Percentiles rank a stretch among this genome's conserved stretches.
These are phyloP conservation scores for Drosophila monieri DNA, from an alignment of 2,888 invertebrate genomes.

Conservation along the genomic window DNA sequence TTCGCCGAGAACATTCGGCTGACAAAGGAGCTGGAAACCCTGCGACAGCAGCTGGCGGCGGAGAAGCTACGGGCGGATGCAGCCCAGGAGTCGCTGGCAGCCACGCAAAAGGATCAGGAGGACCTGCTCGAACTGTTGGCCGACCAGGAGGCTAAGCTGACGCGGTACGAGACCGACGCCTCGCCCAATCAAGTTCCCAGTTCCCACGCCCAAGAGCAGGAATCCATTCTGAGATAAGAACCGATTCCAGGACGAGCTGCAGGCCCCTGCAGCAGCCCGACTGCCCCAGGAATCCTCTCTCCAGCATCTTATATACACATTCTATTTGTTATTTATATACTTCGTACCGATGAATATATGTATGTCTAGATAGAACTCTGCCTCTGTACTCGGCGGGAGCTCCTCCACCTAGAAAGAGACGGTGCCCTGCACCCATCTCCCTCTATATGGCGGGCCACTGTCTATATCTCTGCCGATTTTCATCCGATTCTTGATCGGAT, in stretches of 20 bases:
- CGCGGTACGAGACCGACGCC: slow-evolving; percentile 85
- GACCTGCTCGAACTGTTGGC: slow-evolving; percentile 94
- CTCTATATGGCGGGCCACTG: neutral
- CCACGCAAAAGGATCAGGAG: slow-evolving; percentile 94
- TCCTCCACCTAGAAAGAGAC: slow-evolving; percentile 1
- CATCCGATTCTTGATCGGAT: no score
- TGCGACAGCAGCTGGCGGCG: slow-evolving; percentile 70
- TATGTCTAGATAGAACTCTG: slow-evolving; percentile 13
- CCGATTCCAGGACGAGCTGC: neutral
- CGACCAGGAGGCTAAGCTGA: slow-evolving; percentile 92
- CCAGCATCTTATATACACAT: slow-evolving; percentile 40
- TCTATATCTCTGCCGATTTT: neutral
- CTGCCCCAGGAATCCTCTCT: slow-evolving; percentile 18
- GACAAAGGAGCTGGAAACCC: slow-evolving; percentile 75
- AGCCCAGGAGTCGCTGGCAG: slow-evolving; percentile 85
- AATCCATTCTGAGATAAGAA: slow-evolving; percentile 23
- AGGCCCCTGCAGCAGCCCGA: slow-evolving; percentile 12
- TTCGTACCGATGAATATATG: slow-evolving; percentile 26
- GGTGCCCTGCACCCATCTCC: neutral
- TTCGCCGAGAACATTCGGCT: slow-evolving; percentile 83
- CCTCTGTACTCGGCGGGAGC: slow-evolving; percentile 10
- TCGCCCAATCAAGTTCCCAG: slow-evolving; percentile 1
- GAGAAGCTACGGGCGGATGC: slow-evolving; percentile 72
- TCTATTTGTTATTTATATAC: slow-evolving; percentile 60
- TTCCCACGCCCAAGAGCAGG: neutral